Conservation (phyloP, 1,140 invertebrate genomes). For the Drosophila jambulina region DNA sequence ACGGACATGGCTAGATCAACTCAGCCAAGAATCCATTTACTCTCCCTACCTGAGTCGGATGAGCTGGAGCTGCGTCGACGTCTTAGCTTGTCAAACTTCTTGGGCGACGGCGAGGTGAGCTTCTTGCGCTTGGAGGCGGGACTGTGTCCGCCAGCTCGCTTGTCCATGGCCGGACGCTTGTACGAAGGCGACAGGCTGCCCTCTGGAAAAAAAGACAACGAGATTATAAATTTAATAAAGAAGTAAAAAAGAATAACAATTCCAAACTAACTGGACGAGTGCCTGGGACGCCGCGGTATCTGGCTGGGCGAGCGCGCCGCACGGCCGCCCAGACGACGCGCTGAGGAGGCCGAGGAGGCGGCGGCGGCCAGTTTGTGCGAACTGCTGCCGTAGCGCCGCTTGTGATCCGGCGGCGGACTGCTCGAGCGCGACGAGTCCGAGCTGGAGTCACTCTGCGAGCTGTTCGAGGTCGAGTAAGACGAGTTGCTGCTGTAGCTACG, state of each 20-base stretch:
- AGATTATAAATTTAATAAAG: not conserved
- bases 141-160: conserved; percentile 62
- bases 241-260: not conserved
- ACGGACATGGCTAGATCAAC: no score
- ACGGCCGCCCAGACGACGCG: conserved; percentile 56
- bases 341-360: conserved; percentile 42
- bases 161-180: conserved; percentile 64
- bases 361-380: conserved; percentile 61
- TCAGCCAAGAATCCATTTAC: no score
- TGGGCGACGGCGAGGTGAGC: conserved; percentile 53
- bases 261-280: conserved; percentile 67
- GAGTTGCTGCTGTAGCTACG: conserved; percentile 86
- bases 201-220: conserved; percentile 16
- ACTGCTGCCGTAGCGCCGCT: conserved; percentile 66
- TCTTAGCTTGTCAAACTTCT: conserved; percentile 68
- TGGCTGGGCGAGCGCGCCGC: conserved; percentile 69
- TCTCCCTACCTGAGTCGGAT: conserved; percentile 85
- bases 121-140: conserved; percentile 76
- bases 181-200: conserved; percentile 67
- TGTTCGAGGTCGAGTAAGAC: conserved; percentile 89
- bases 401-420: conserved; percentile 64
- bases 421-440: conserved; percentile 83
- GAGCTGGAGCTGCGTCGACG: conserved; percentile 80
- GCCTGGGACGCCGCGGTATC: conserved; percentile 64
- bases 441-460: conserved; percentile 85